Evolutionary conservation across 2,113 vertebrate species (phyloP).

Genomic region (Oncorhynchus masou): DNA sequence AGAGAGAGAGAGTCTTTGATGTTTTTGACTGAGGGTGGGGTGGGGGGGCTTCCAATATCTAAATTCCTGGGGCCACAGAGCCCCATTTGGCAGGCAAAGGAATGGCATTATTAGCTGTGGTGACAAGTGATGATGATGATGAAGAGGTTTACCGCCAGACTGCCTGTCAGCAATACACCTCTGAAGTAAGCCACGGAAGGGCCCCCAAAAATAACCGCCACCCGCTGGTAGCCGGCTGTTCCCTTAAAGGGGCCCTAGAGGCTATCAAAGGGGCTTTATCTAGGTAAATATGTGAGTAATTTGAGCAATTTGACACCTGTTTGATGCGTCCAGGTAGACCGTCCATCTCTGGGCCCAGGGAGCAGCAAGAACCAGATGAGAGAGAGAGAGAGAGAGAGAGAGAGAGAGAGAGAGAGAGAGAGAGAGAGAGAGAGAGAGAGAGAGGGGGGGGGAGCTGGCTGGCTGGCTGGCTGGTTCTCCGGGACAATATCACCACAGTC

Average conservation of each 20-base stretch:
- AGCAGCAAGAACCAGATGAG: conserved; percentile 31
- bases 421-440: conserved; percentile 24
- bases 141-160: conserved; percentile 27
- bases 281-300: conserved; percentile 67
- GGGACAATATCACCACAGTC: conserved; percentile 43
- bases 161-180: conserved; percentile 47
- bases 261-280: conserved; percentile 63
- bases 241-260: conserved; percentile 35
- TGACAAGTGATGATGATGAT: conserved; percentile 56
- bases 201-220: conserved; percentile 37
- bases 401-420: conserved; percentile 37
- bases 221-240: conserved; percentile 14
- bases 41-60: conserved; percentile 6
- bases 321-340: conserved; percentile 46
- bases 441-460: no score
- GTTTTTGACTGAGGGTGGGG: background rate
- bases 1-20: conserved; percentile 29
- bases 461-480: conserved; percentile 21
- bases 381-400: conserved; percentile 26
- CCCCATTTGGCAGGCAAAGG: conserved; percentile 37
- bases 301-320: conserved; percentile 68
- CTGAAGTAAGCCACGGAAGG: conserved; percentile 23
- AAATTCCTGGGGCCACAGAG: conserved; percentile 33
- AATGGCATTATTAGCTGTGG: conserved; percentile 62
- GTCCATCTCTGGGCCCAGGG: conserved; percentile 11